phyloP scores from a whole-genome alignment of 2,888 invertebrate species.

The Lissocephala sabroskyi region DNA sequence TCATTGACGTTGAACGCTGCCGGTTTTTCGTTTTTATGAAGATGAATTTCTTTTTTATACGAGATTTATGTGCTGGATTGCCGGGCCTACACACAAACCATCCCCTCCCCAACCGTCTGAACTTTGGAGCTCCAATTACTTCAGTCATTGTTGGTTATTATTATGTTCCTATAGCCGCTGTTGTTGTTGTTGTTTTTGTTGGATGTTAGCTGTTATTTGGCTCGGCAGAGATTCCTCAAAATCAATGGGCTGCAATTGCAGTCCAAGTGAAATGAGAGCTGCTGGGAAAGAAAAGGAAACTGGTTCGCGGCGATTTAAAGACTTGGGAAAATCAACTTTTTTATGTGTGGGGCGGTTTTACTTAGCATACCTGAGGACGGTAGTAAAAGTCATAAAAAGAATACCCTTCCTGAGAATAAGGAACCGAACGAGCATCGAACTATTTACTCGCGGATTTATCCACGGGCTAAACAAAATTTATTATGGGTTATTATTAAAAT shows the following conservation, averaged over 20 bases:
- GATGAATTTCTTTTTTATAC: slow-evolving; percentile 61
- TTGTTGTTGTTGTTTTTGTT: slow-evolving; percentile 26
- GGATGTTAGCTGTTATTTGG: slow-evolving; percentile 9
- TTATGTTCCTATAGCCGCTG: too few relatives aligned
- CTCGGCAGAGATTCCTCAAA: slow-evolving; percentile 26
- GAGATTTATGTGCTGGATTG: slow-evolving; percentile 30
- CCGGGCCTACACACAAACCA: neutral
- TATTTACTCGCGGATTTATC: too few relatives aligned
- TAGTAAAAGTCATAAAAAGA: too few relatives aligned
- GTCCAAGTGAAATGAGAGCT: too few relatives aligned
- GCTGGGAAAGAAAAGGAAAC: too few relatives aligned
- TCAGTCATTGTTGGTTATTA: slow-evolving; percentile 35
- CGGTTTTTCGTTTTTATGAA: slow-evolving; percentile 43
- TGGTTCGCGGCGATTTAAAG: neutral
- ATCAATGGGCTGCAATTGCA: too few relatives aligned
- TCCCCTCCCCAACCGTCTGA: neutral
- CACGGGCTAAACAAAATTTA: too few relatives aligned
- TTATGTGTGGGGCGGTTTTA: too few relatives aligned
- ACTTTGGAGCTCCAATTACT: slow-evolving; percentile 54
- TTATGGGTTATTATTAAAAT: too few relatives aligned
- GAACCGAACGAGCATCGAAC: too few relatives aligned
- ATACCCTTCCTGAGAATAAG: too few relatives aligned
- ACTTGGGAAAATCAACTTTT: neutral
- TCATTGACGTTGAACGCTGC: slow-evolving; percentile 19
- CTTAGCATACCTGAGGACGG: too few relatives aligned